A percentile compares a stretch with the other conserved stretches of the same genome.
These are phyloP conservation scores for Dyspetes luteomarginatus DNA, from an alignment of 2,888 invertebrate species.

Conservation along the genomic window DNA sequence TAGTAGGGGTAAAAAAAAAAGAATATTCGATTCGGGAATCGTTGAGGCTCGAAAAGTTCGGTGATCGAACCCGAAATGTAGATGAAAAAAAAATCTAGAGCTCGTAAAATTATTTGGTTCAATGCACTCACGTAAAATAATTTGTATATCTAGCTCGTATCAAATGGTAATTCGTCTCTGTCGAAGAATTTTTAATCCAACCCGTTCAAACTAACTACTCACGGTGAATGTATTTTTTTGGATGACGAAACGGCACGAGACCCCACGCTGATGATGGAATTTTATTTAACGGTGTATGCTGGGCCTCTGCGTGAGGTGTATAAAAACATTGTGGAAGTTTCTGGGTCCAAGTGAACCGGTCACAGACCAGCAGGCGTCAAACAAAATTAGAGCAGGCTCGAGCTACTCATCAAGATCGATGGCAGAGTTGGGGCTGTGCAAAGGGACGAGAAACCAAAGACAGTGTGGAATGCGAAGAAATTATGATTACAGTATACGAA, in stretches of 20 bases:
- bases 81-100: slow-evolving; percentile 26
- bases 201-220: no score
- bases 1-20: not conserved
- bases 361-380: not conserved
- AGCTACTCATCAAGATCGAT: slow-evolving; percentile 41
- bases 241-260: slow-evolving; percentile 45
- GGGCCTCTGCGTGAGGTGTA: slow-evolving; percentile 2
- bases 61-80: slow-evolving; percentile 38
- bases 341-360: slow-evolving; percentile 17
- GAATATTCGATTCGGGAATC: not conserved
- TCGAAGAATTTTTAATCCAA: no score
- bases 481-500: not conserved
- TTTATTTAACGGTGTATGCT: slow-evolving; percentile 52
- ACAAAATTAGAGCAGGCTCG: slow-evolving; percentile 40
- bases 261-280: slow-evolving; percentile 40
- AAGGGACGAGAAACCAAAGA: slow-evolving; percentile 1
- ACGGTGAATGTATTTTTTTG: not conserved
- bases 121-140: slow-evolving; percentile 7
- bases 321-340: slow-evolving; percentile 35
- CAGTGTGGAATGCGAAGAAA: not conserved
- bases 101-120: slow-evolving; percentile 12
- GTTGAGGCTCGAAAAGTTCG: not conserved
- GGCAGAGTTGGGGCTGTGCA: not conserved
- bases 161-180: not conserved
- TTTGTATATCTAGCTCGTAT: not conserved